Base-by-base conservation (phyloP, 2,888 invertebrate genomes). In the Plagodis pulveraria region DNA sequence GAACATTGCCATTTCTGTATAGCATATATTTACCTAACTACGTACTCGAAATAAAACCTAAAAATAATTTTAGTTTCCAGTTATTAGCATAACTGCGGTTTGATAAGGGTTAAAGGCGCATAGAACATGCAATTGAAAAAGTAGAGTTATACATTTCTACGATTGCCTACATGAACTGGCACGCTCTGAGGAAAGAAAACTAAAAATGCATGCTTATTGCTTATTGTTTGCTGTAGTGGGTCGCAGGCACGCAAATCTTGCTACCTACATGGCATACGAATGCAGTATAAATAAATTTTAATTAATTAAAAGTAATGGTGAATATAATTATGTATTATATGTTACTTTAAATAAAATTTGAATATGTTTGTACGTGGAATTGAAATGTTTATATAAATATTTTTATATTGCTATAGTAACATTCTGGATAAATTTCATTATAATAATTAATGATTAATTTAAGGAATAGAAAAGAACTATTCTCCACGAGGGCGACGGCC, bases 181-280 rank as follows among this genome's bases (percentile, higher is more conserved):
- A 55, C 51, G 50, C 59, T 53, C 47, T 32, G 51, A 61, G 34
- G 52, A 40, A 61, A 64, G 63, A 63, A 66, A 65, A 36, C 5
- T 10, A 49, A 34, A 58, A 49, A 55, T 49, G 53, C 32, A 50
- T 55, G 50, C 58, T 61, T 64, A 62, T 59, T 58, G 50, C 58
- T 48, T 58, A 58, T 58, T 66, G 64, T 62, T 64, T 64, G 66
- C 64, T 50, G 55, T 51, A 51, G 60, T 61, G 52, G 58, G 12
- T 44, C 42, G 56, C 55, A 45, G 54, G 48, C 68, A 68, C 66
- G 68, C 66, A 59, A 68, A 68, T 66, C 50, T 42, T 44, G 34
- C 9, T 35, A 33, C 51, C 50, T 45, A 61, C 56, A 56, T 52
- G 56, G 52, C 56, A 12, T 41, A 47, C 34, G 47, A 40, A 56